Percentiles rank a stretch among this genome's conserved stretches.
These are phyloP conservation scores for Cladorhizidae sp. DNA, from an alignment of 37 sponge, comb jelly and placozoan genomes.

Conservation along the genomic window DNA sequence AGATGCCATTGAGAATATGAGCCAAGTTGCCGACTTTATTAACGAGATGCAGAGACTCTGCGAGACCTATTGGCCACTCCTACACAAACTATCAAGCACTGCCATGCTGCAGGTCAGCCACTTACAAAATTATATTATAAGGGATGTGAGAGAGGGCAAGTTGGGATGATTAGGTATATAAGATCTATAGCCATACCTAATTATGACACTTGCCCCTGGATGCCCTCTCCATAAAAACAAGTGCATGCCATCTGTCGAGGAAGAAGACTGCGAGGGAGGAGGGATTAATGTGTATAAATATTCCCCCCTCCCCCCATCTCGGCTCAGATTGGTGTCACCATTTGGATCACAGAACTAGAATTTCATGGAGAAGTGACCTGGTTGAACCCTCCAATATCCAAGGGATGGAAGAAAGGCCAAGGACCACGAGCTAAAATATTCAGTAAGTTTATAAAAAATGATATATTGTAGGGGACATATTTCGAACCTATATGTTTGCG, in stretches of 20 bases:
- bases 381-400: slow-evolving; percentile 71
- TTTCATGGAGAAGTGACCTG: slow-evolving; percentile 65
- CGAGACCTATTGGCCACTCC: slow-evolving; percentile 54
- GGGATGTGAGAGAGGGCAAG: too few species aligned
- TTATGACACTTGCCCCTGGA: too few species aligned
- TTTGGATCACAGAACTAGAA: slow-evolving; percentile 52
- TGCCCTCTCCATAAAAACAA: too few species aligned
- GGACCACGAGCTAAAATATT: slow-evolving; percentile 70
- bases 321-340: slow-evolving; percentile 58
- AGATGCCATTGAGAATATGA: slow-evolving; percentile 71
- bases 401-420: slow-evolving; percentile 81
- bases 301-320: too few species aligned
- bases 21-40: slow-evolving; percentile 64
- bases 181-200: too few species aligned
- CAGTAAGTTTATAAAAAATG: slow-evolving; percentile 43
- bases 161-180: too few species aligned
- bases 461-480: too few species aligned
- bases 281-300: too few species aligned
- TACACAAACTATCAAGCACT: background rate
- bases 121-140: too few species aligned
- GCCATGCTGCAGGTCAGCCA: background rate
- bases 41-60: slow-evolving; percentile 83
- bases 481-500: too few species aligned
- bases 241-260: too few species aligned
- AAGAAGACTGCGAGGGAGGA: too few species aligned